Evolutionary conservation across 92 coral and sea anemone species (phyloP).

Genomic region (Paragorgia papillata): DNA sequence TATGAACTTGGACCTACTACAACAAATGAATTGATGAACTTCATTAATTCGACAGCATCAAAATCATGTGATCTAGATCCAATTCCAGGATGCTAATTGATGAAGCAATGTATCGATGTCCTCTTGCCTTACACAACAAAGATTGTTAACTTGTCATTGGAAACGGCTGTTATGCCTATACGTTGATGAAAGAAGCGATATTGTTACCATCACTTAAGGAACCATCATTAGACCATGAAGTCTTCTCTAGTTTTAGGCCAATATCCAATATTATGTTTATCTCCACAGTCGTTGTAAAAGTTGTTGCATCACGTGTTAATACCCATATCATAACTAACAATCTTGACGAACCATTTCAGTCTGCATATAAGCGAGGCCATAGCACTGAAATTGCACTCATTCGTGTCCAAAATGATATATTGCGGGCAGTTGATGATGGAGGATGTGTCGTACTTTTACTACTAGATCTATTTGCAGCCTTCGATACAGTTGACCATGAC

Average conservation of each 20-base stretch:
- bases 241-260: constrained; percentile 23
- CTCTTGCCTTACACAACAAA: constrained; percentile 44
- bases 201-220: constrained; percentile 36
- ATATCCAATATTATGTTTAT: constrained; percentile 37
- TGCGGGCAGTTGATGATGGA: constrained; percentile 4
- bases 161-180: constrained; percentile 30
- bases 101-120: constrained; percentile 44
- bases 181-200: constrained; percentile 36
- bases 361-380: constrained; percentile 46
- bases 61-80: constrained; percentile 48
- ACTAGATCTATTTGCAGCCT: constrained; percentile 32
- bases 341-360: constrained; percentile 12
- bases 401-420: constrained; percentile 46
- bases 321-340: constrained; percentile 10
- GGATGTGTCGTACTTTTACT: constrained; percentile 40
- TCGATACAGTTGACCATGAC: constrained; percentile 42
- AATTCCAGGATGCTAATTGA: constrained; percentile 36
- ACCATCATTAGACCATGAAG: constrained; percentile 26
- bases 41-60: constrained; percentile 26
- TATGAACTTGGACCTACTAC: constrained; percentile 29
- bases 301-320: constrained; percentile 4
- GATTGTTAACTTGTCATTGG: constrained; percentile 52
- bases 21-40: constrained; percentile 30
- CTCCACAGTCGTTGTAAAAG: constrained; percentile 39
- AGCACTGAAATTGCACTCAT: constrained; percentile 47